Evolutionary conservation across 2,797 vertebrate species (phyloP).

Genomic region (Acomys russatus): DNA sequence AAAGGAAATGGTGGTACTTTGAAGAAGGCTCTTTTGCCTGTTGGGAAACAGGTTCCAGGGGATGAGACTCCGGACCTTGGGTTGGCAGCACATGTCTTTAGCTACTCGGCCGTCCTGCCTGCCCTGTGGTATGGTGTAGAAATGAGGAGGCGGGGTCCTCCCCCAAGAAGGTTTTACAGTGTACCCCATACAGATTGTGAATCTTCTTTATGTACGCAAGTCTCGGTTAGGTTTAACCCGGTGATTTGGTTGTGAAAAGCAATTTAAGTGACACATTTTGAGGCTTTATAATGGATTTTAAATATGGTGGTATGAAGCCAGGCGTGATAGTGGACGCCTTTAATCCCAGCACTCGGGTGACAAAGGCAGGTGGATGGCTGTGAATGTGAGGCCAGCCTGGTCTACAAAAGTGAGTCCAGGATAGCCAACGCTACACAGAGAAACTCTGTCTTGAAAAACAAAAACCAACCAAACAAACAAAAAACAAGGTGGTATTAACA

Average conservation of each 20-base stretch:
- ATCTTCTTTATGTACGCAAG: not conserved
- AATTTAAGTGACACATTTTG: conserved; percentile 37
- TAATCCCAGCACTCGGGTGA: no score
- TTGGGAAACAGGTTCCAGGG: not conserved
- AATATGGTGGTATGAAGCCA: not conserved
- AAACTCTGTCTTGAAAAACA: no score
- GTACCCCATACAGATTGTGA: not conserved
- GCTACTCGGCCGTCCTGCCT: not conserved
- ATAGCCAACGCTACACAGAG: no score
- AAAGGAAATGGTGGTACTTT: no score
- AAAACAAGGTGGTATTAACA: no score
- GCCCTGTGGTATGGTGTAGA: not conserved
- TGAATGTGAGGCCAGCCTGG: no score
- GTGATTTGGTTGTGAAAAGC: conserved; percentile 27
- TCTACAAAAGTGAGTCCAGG: no score
- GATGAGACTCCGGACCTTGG: not conserved
- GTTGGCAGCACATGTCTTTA: no score
- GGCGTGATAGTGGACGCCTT: no score
- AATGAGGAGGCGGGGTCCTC: not conserved
- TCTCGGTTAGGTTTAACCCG: not conserved
- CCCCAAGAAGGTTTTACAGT: not conserved
- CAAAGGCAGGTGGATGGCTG: no score
- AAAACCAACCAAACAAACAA: no score
- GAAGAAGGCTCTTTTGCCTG: no score
- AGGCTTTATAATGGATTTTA: conserved; percentile 49